Evolutionary conservation across 2,797 vertebrate species (phyloP).

Genomic region (Tachyglossus aculeatus): DNA sequence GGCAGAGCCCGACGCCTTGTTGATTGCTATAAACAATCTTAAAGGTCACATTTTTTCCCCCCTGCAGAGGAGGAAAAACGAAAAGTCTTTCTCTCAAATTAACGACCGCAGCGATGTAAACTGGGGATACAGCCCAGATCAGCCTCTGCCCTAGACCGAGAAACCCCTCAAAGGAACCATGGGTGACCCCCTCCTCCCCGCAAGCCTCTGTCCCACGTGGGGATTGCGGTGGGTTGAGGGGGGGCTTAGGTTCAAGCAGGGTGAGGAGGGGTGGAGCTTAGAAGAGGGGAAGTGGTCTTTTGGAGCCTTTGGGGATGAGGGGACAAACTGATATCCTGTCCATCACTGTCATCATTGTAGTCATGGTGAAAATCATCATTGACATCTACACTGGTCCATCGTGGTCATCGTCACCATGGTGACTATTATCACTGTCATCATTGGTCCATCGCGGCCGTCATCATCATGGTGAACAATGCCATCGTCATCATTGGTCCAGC

Average conservation of each 20-base stretch:
- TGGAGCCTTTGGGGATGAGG: no score
- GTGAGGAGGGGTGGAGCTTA: not conserved
- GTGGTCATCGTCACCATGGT: no score
- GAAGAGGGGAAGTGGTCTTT: not conserved
- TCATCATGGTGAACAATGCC: no score
- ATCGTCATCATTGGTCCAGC: no score
- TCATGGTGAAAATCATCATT: no score
- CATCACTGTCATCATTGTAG: no score
- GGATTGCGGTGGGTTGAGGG: not conserved
- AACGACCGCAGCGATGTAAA: slow-evolving; percentile 66
- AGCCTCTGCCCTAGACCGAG: slow-evolving; percentile 39
- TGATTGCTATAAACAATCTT: slow-evolving; percentile 71
- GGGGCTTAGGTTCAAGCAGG: not conserved
- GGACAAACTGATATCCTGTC: no score
- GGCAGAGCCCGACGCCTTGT: slow-evolving; percentile 55
- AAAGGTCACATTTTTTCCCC: slow-evolving; percentile 66
- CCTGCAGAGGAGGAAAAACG: slow-evolving; percentile 55
- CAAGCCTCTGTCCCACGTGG: not conserved
- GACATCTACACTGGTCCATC: no score
- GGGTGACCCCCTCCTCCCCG: fast-evolving
- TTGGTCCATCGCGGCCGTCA: no score
- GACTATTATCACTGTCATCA: no score
- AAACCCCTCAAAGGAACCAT: slow-evolving; percentile 32
- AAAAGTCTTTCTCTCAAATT: slow-evolving; percentile 67
- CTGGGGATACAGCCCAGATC: slow-evolving; percentile 52